These are phyloP conservation scores for Ophonus ardosiacus DNA, from an alignment of 2,888 invertebrate genomes.

Conservation along the genomic window DNA sequence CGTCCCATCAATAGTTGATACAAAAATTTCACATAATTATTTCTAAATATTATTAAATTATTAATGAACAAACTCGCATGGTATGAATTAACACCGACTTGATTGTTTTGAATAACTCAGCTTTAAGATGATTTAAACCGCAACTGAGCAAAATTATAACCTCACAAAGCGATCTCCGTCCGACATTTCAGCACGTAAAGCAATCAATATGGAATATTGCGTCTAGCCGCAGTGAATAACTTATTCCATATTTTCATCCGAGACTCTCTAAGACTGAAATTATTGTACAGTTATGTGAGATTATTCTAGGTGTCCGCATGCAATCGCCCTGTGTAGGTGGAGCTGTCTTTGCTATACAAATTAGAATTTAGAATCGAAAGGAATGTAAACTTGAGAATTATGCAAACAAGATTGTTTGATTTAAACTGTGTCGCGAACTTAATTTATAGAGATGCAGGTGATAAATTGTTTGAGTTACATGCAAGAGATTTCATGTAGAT, in stretches of 20 bases:
- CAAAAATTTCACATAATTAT: no score
- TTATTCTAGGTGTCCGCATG: constrained; percentile 8
- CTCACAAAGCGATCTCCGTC: background rate
- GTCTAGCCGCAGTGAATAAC: constrained; percentile 35
- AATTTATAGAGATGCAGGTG: no score
- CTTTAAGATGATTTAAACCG: background rate
- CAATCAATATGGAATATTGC: constrained; percentile 54
- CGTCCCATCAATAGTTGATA: no score
- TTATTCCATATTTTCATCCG: constrained; percentile 55
- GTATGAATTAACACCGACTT: no score
- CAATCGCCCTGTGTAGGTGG: constrained; percentile 1
- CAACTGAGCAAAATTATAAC: constrained; percentile 6
- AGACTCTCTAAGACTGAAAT: constrained; percentile 21
- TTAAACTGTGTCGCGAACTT: no score
- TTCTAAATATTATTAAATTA: no score
- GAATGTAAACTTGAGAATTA: no score
- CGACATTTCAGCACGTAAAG: constrained; percentile 53
- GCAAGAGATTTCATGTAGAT: no score
- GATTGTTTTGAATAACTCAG: background rate
- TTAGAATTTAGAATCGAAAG: no score
- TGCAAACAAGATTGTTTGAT: no score
- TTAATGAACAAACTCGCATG: no score
- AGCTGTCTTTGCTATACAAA: constrained; percentile 32
- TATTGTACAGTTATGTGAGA: constrained; percentile 44
- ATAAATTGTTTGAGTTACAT: no score